Conservation (phyloP, 2,113 vertebrate genomes). For the Corapipo altera region DNA sequence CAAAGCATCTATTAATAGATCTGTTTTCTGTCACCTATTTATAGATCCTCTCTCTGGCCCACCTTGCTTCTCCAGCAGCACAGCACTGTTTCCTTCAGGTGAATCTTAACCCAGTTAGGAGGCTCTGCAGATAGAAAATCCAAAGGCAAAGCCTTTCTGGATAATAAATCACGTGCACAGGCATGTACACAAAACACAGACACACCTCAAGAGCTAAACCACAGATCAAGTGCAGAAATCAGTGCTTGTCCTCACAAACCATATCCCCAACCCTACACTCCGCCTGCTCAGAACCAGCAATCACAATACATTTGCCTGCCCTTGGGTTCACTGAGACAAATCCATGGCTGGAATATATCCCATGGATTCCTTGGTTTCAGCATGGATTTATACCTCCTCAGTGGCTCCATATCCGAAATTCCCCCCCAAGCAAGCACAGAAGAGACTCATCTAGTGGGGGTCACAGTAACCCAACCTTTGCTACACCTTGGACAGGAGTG, state of each 20-base stretch:
- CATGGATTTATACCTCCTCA: not conserved
- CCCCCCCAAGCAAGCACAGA: not conserved
- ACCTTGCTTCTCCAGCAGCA: not conserved
- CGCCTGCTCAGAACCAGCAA: constrained; percentile 31
- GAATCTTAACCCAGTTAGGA: not conserved
- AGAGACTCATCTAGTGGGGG: not conserved
- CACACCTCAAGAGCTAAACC: not conserved
- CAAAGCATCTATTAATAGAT: not conserved
- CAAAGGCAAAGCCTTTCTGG: not conserved
- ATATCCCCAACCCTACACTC: not conserved
- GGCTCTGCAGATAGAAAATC: not conserved
- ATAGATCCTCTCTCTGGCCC: not conserved
- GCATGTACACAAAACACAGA: not conserved
- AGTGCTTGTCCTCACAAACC: not conserved
- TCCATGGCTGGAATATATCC: not conserved
- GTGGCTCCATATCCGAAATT: not conserved
- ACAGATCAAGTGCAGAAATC: not conserved
- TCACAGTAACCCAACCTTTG: not conserved
- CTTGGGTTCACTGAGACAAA: not conserved
- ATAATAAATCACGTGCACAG: not conserved
- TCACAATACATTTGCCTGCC: not conserved
- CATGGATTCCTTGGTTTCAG: not conserved
- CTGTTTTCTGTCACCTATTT: not conserved
- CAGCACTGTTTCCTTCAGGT: not conserved
- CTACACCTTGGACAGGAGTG: not conserved